Base-by-base conservation (phyloP, 2,888 invertebrate genomes). In the Drosophila setosimentum region DNA sequence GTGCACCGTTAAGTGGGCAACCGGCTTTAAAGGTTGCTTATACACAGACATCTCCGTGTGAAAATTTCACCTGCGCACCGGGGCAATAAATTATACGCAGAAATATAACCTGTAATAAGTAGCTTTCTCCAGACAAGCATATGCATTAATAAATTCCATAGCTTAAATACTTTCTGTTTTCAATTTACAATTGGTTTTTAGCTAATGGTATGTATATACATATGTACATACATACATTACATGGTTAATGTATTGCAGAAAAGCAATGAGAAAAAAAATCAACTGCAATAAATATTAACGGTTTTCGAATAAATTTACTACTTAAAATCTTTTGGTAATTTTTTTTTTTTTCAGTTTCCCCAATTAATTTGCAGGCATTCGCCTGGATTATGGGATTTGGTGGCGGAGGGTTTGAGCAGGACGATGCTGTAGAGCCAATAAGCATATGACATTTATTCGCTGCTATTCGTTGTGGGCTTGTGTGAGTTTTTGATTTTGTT, bases 301-400 rank as follows among this genome's bases (percentile, higher is more conserved):
- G 40, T 18, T 55, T 61, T 69, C 65, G 67, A 66, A 76, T 73
- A 80, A 85, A 87, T 87, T 80, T 67, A 67, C 65, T 66, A 69
- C 71, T 78, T 76, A 73, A 71, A 80, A 59, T 65, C 64, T 76
- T 80, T 50, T 21, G 37, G 32, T 54, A 29, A 33, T 57, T 55
- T 53, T 29, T 27, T 63, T 49, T 67, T 64, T 59, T 51, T 60
- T 51, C 51, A 61, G 50, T 60, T 70, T 83, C 72, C 62, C 83
- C 89, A 84, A 87, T 89, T 84, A 84, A 84, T 84, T 84, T 88
- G 69, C 68, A 58, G 37, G 63, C 70, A 51, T 37, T 67, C 32
- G 54, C 58, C 42, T 35, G 70, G 76, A 76, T 85, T 80, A 82
- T 35, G 45, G 35, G 48, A 50, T 24, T 35, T 35, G 48, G 16